Conservation (phyloP, 1,140 invertebrate genomes). For the Lordiphosa stackelbergi region DNA sequence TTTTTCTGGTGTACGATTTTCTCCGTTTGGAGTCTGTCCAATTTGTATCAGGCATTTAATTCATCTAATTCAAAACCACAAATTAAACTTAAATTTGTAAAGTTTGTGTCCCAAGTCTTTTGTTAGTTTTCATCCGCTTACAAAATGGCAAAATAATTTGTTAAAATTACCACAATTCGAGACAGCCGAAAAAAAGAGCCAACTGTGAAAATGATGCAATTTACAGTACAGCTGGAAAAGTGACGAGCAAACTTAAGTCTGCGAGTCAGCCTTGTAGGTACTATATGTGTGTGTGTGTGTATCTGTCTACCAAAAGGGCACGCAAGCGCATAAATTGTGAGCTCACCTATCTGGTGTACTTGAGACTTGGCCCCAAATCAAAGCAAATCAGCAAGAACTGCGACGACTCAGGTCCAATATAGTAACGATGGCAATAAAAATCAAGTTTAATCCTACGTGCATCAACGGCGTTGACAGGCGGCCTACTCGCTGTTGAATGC, state of each 20-base stretch:
- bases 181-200: constrained; percentile 1
- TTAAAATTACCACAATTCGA: constrained; percentile 36
- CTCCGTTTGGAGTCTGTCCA: no score
- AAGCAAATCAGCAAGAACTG: constrained; percentile 50
- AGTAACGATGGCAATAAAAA: constrained; percentile 74
- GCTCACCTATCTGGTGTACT: constrained; percentile 50
- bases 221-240: neutral
- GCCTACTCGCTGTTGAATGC: constrained; percentile 35
- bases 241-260: neutral
- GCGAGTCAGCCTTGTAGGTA: constrained; percentile 1
- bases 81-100: neutral
- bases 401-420: constrained; percentile 47
- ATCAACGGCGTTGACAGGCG: constrained; percentile 65
- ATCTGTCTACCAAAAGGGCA: constrained; percentile 45
- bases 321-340: constrained; percentile 59
- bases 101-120: constrained; percentile 49
- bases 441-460: constrained; percentile 75
- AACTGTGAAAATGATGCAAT: constrained; percentile 7
- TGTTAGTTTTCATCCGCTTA: constrained; percentile 14
- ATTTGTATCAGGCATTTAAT: no score
- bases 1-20: neutral
- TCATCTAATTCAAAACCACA: no score
- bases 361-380: constrained; percentile 56
- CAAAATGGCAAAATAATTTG: constrained; percentile 40
- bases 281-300: neutral